Evolutionary conservation across 2,113 vertebrate genomes (phyloP).

Genomic region (rabbit (Oryctolagus cuniculus)): DNA sequence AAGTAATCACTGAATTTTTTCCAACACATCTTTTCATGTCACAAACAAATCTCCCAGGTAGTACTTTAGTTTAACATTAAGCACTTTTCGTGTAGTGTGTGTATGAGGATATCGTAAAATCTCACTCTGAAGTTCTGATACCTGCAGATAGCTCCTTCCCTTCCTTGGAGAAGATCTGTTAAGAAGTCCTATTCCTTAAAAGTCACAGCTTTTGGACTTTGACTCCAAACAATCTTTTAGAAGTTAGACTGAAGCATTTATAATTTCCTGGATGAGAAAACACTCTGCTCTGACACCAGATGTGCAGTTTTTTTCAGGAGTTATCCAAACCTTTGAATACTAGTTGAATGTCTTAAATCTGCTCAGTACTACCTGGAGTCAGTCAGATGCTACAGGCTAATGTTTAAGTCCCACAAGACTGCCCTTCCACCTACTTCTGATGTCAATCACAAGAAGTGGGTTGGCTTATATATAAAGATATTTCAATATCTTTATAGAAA

Average conservation of each 20-base stretch:
- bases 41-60: neutral
- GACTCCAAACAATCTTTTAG: neutral
- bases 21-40: neutral
- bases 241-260: neutral
- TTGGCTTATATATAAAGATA: neutral
- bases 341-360: neutral
- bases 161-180: neutral
- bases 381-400: neutral
- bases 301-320: neutral
- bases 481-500: too few species aligned
- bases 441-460: neutral
- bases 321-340: neutral
- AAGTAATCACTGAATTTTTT: too few species aligned
- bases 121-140: neutral
- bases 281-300: neutral
- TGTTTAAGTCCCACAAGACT: neutral
- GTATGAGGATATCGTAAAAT: neutral
- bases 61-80: conserved; percentile 22
- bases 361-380: neutral
- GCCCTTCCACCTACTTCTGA: neutral
- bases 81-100: neutral
- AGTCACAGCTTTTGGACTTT: neutral
- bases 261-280: neutral
- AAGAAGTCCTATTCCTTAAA: neutral
- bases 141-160: neutral